A percentile compares a stretch with the other conserved stretches of the same genome.
Conservation (phyloP, 1,140 invertebrate species). For the Heliconius nattereri region DNA sequence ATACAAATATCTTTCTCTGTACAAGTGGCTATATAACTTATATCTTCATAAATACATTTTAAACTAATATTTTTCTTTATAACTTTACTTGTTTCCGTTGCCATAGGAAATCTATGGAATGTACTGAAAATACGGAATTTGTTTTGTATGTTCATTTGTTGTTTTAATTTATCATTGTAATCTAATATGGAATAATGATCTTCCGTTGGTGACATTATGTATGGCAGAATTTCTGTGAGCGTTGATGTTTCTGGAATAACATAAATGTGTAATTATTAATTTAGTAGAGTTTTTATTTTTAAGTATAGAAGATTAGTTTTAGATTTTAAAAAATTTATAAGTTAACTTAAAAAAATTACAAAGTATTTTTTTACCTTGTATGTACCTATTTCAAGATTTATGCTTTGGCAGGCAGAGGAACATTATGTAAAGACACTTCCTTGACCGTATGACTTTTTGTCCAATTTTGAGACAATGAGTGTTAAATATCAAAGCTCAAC, state of each 20-base stretch:
- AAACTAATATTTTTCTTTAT: conserved; percentile 41
- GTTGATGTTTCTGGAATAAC: conserved; percentile 53
- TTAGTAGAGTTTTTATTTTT: no score
- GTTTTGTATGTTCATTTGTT: conserved; percentile 43
- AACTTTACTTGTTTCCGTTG: conserved; percentile 36
- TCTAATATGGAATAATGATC: conserved; percentile 57
- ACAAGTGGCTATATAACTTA: conserved; percentile 35
- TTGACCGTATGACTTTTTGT: no score
- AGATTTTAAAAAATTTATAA: no score
- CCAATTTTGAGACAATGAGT: no score
- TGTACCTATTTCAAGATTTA: no score
- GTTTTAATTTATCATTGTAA: conserved; percentile 61
- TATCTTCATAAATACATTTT: conserved; percentile 53
- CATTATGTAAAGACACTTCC: no score
- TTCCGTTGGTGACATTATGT: conserved; percentile 47
- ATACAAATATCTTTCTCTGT: conserved; percentile 14
- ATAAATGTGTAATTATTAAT: background rate
- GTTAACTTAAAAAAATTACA: no score
- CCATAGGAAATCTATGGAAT: conserved; percentile 55
- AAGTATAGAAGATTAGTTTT: no score
- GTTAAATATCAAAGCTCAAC: no score
- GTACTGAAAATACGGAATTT: conserved; percentile 63
- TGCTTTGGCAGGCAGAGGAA: no score
- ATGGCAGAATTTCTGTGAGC: conserved; percentile 49
- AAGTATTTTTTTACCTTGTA: no score